Evolutionary conservation across 2,113 vertebrate genomes (phyloP).

Genomic region (Anolis carolinensis): DNA sequence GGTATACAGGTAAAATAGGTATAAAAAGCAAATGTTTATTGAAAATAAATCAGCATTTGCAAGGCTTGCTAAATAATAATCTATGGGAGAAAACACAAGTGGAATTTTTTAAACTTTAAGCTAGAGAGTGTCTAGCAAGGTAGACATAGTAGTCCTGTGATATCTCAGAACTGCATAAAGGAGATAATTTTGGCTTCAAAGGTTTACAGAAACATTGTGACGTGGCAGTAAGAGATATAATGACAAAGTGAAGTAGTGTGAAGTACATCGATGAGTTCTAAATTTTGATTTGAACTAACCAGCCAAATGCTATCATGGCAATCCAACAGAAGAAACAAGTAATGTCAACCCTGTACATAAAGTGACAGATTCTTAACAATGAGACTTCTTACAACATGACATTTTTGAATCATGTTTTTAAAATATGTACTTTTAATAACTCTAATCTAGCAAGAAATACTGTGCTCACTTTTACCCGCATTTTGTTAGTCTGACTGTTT

Average conservation of each 20-base stretch:
- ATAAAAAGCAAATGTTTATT: no score
- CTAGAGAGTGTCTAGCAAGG: background rate
- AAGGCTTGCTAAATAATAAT: background rate
- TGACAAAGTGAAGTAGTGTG: background rate
- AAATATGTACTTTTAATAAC: background rate
- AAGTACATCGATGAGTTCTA: background rate
- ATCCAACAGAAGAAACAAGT: background rate
- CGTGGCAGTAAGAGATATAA: background rate
- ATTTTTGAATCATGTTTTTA: background rate
- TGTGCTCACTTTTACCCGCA: background rate
- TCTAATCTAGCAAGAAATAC: background rate
- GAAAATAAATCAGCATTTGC: no score
- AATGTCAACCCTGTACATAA: background rate
- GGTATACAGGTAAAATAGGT: no score
- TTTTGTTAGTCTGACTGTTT: background rate
- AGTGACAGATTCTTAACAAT: background rate
- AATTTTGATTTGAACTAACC: background rate
- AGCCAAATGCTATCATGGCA: background rate
- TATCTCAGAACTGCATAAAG: background rate
- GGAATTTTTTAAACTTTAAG: background rate
- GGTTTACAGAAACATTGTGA: background rate
- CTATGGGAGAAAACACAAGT: background rate
- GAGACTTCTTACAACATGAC: background rate
- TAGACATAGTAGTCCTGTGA: background rate
- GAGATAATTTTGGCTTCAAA: background rate